These are phyloP conservation scores for Paracyclopina nana DNA, from an alignment of 1,140 invertebrate species.

Conservation along the genomic window DNA sequence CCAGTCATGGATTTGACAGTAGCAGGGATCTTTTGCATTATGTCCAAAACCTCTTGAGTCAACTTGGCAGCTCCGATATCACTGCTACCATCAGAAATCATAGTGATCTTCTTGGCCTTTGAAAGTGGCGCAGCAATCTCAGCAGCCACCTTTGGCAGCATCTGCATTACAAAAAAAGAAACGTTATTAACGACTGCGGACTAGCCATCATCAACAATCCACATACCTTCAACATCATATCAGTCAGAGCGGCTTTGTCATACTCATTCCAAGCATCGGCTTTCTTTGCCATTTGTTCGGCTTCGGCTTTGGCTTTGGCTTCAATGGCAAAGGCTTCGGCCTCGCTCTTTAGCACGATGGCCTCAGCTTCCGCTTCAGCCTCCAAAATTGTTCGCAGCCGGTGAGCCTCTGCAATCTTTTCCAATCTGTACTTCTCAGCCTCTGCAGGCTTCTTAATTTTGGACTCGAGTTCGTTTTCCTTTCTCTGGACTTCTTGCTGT, in stretches of 20 bases:
- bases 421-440: conserved; percentile 74
- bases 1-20: conserved; percentile 75
- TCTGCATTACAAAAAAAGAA: too few species aligned
- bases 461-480: conserved; percentile 66
- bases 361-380: conserved; percentile 81
- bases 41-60: conserved; percentile 72
- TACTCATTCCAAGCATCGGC: conserved; percentile 89
- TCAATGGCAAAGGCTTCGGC: conserved; percentile 83
- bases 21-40: conserved; percentile 70
- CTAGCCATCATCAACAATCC: conserved; percentile 72
- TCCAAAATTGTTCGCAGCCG: conserved; percentile 57
- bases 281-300: conserved; percentile 86
- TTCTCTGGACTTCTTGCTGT: conserved; percentile 42
- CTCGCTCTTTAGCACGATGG: conserved; percentile 52
- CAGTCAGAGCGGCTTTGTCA: conserved; percentile 81
- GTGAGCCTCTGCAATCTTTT: conserved; percentile 81
- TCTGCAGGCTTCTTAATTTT: conserved; percentile 71
- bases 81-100: conserved; percentile 74
- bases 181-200: too few species aligned
- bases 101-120: conserved; percentile 79
- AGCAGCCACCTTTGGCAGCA: conserved; percentile 49
- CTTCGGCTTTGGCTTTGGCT: conserved; percentile 49
- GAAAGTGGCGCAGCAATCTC: conserved; percentile 53
- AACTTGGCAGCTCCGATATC: conserved; percentile 76
- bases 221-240: conserved; percentile 54